Evolutionary conservation across 2,113 vertebrate species (phyloP), one percentile per base, ranked within the genome.

Genomic region (Paradisaea rubra): DNA sequence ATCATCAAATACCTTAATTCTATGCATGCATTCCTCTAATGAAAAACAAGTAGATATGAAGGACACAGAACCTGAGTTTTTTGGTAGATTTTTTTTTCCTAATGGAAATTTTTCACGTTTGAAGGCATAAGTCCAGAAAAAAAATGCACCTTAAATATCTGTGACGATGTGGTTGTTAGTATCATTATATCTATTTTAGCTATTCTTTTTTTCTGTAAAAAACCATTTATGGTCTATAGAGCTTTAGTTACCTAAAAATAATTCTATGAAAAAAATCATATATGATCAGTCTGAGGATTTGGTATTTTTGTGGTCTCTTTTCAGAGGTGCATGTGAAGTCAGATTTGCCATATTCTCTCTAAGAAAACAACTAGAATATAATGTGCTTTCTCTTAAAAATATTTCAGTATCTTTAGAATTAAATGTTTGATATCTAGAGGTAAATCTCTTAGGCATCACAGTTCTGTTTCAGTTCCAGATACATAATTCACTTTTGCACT

Each of bases 1-100:
- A 94, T 93, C 90, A 93, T 96, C 86, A 84, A 90, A 91, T 91
- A 92, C 57, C 52, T 95, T 95, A 95, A 91, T 96, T 95, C 91
- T 86, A 13, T 89, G 64, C 88, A 81, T 90, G 72, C 54, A 44
- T 88, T 78, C 8, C 39, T 57, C 72, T 97, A 63, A 91, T 88
- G 84, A 95, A 91, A 92, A 89, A 45, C 71, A 92, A 82, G 81
- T 82, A 47, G 63, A 86, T 81, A 69, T 89, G 72, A 91, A 94
- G 91, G 81, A 94, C 44, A 73, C 41, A 50, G 12, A 65, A 35
- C 28, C 11, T 19, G 47, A 54, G 6, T 6, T 57, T 92, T 82
- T 68, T 63, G 2, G 8, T 73, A 11, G 0, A 27, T 61, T 65
- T 76, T 10, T 65, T 65, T 65, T 54, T 54, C 16, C 31, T 68